phyloP scores from a whole-genome alignment of 2,113 vertebrate species.

The Vicugna pacos region DNA sequence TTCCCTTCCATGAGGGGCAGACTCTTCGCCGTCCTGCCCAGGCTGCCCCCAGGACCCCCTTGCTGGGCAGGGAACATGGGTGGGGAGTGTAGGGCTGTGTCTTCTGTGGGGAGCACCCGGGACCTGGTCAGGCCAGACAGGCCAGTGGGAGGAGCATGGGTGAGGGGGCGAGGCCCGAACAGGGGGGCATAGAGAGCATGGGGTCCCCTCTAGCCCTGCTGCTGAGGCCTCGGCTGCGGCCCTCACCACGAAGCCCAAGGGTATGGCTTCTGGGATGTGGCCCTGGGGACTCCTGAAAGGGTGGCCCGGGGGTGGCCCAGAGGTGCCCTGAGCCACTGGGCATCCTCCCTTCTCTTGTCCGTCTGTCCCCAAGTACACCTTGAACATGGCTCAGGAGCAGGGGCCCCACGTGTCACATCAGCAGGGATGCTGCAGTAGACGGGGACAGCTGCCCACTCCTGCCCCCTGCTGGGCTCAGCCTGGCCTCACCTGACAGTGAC shows the following conservation, averaged over 20 bases:
- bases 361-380: too few species aligned
- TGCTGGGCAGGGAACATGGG: background rate
- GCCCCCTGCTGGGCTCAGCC: background rate
- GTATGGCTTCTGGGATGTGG: background rate
- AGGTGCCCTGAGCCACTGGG: background rate
- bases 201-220: background rate
- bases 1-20: fast-evolving
- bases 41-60: background rate
- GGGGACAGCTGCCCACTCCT: too few species aligned
- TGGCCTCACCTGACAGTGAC: background rate
- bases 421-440: too few species aligned
- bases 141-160: fast-evolving
- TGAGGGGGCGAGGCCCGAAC: background rate
- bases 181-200: fast-evolving
- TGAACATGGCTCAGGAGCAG: background rate
- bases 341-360: fast-evolving
- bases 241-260: background rate
- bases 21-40: fast-evolving
- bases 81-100: background rate
- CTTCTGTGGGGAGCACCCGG: fast-evolving
- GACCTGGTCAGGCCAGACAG: fast-evolving
- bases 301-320: too few species aligned
- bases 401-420: fast-evolving
- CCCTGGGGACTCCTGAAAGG: background rate
- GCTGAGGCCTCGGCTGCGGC: fast-evolving